Conservation (phyloP, 2,888 invertebrate species). For the Metopia argyrocephala region DNA sequence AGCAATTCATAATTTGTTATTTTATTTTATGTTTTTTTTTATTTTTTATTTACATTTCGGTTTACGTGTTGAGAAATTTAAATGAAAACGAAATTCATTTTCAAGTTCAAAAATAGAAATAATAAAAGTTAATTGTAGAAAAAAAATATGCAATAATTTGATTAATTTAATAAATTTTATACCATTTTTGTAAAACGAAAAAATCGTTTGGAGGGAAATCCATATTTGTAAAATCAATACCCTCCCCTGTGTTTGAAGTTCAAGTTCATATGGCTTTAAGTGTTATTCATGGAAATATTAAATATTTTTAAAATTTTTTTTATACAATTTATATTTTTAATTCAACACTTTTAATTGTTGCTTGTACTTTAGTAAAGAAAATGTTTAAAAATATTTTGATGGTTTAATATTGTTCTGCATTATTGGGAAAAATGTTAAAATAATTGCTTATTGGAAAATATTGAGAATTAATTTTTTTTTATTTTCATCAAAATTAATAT, state of each 20-base stretch:
- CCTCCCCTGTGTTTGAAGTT: conserved; percentile 24
- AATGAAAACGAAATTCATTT: not conserved
- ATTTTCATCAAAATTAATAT: conserved; percentile 18
- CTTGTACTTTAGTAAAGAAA: not conserved
- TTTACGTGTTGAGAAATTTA: conserved; percentile 41
- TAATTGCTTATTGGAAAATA: no score
- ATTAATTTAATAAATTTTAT: not conserved
- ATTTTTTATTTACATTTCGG: not conserved
- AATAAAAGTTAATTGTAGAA: not conserved
- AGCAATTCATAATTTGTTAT: no score
- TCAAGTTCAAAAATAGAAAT: not conserved
- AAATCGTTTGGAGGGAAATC: not conserved
- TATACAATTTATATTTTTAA: no score
- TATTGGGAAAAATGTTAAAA: no score
- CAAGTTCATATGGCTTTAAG: conserved; percentile 19
- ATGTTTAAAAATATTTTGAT: no score
- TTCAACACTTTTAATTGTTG: not conserved
- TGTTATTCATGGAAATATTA: not conserved
- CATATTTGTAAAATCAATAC: conserved; percentile 14
- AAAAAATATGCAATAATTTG: not conserved
- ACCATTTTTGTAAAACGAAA: not conserved
- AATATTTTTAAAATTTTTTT: not conserved
- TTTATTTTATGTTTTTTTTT: no score
- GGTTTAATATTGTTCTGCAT: no score
- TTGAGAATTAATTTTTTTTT: no score